Base-by-base conservation (phyloP, 2,113 vertebrate genomes). In the Festucalex cinctus region DNA sequence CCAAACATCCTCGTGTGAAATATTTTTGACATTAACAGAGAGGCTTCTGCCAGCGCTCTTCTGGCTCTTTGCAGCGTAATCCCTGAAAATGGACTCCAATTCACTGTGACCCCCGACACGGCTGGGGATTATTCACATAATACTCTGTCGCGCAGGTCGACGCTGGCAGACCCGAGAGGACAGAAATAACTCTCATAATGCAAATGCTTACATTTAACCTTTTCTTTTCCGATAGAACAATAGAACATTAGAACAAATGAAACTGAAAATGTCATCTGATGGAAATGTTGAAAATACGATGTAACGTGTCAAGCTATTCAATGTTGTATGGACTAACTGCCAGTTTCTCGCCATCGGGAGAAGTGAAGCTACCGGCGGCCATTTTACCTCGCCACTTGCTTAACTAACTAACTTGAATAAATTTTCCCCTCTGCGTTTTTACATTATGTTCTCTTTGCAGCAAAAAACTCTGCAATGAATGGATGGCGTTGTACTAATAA, bases 31-130 rank as follows among this genome's bases (percentile, higher is more conserved):
- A 19, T 77, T 53, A 62, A 64, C 53, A 28, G 10, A 10, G 8
- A 8, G 41, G 63, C 57, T 63, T 74, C 71, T 26, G 37, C n/a
- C 20, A 63, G 32, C 14, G 6, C 56, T n/a, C 46, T 49, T 63
- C 22, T 63, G 70, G 64, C 41, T 68, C n/a, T 37, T 44, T 74
- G 62, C 67, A 49, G 24, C 60, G 56, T 75, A 73, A 80, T 78
- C 67, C 59, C 76, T 54, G 61, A 66, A 77, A 81, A 81, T 59
- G 51, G 51, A 76, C 36, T 67, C 22, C 17, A n/a, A 41, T 53
- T 68, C 44, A 14, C 61, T 9, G n/a, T 2, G n/a, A 71, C 61
- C 63, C 66, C 17, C 49, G 51, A 43, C 17, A 68, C 39, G 24
- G 41, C 20, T 36, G 35, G 58, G 13, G 76, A 63, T 54, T 26